A percentile compares a stretch with the other conserved stretches of the same genome.
Conservation (phyloP, 2,888 invertebrate species). For the Andrena praecox region DNA sequence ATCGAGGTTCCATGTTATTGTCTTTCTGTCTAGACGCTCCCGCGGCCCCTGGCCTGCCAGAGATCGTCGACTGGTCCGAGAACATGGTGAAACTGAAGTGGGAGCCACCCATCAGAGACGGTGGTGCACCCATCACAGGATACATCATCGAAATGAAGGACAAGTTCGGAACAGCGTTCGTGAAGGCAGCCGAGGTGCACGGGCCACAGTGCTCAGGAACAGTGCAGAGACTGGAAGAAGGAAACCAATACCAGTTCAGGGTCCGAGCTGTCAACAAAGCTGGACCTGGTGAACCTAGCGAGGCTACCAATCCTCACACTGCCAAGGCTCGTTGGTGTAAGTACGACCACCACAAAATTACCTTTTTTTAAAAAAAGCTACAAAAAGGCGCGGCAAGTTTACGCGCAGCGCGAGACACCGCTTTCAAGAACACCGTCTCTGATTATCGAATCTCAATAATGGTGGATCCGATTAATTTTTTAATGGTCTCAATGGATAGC, state of each 20-base stretch:
- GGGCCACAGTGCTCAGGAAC: conserved; percentile 94
- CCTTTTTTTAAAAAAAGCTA: no score
- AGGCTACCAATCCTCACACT: conserved; percentile 96
- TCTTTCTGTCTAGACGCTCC: conserved; percentile 87
- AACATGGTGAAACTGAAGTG: conserved; percentile 95
- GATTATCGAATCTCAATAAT: no score
- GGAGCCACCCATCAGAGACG: conserved; percentile 95
- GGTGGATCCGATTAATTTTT: no score
- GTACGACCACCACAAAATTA: conserved; percentile 81
- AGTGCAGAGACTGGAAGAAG: conserved; percentile 95
- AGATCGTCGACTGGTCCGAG: conserved; percentile 96
- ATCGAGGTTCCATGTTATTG: neutral
- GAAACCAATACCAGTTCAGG: conserved; percentile 98
- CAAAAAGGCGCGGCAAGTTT: no score
- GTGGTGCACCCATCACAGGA: conserved; percentile 97
- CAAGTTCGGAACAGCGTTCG: conserved; percentile 93
- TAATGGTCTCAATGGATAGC: no score
- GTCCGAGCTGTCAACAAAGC: conserved; percentile 98
- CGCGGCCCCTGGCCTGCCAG: conserved; percentile 95
- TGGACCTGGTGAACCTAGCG: conserved; percentile 96
- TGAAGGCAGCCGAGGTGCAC: conserved; percentile 93
- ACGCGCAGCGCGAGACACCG: no score
- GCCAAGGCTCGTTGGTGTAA: conserved; percentile 95
- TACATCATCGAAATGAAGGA: conserved; percentile 97
- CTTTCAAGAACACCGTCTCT: no score